phyloP scores from a whole-genome alignment of 1,140 invertebrate species.

The Drosophila nannoptera region DNA sequence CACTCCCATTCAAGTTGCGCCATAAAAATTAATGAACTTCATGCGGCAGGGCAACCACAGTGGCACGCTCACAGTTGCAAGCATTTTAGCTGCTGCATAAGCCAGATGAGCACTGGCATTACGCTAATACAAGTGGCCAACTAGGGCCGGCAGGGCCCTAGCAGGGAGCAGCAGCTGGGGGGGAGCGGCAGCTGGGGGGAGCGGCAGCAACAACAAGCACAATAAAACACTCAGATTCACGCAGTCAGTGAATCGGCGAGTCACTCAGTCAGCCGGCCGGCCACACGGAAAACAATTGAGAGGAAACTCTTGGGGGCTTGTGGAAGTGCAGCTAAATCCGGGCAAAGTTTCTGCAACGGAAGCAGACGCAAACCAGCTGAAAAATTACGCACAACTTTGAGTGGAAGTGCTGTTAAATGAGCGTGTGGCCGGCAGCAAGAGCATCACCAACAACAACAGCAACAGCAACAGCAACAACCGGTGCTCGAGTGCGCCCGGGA shows the following conservation, averaged over 20 bases:
- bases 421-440: constrained; percentile 47
- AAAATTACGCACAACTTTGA: constrained; percentile 59
- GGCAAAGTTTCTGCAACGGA: constrained; percentile 2
- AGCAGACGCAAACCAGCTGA: constrained; percentile 46
- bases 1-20: constrained; percentile 53
- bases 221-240: constrained; percentile 53
- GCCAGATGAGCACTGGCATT: constrained; percentile 63
- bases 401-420: constrained; percentile 52
- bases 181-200: background rate
- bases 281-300: constrained; percentile 53
- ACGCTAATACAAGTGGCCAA: constrained; percentile 57
- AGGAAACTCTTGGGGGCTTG: constrained; percentile 23
- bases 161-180: background rate
- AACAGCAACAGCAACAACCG: constrained; percentile 8
- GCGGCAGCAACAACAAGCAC: background rate
- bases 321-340: constrained; percentile 1
- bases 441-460: constrained; percentile 9
- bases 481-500: constrained; percentile 16
- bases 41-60: constrained; percentile 19
- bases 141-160: background rate
- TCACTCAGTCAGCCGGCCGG: background rate
- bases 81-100: constrained; percentile 23
- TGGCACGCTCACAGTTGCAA: background rate
- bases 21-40: constrained; percentile 73
- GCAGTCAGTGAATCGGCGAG: background rate